Conservation (phyloP, 2,113 vertebrate species). For the Todiramphus saurophagus region DNA sequence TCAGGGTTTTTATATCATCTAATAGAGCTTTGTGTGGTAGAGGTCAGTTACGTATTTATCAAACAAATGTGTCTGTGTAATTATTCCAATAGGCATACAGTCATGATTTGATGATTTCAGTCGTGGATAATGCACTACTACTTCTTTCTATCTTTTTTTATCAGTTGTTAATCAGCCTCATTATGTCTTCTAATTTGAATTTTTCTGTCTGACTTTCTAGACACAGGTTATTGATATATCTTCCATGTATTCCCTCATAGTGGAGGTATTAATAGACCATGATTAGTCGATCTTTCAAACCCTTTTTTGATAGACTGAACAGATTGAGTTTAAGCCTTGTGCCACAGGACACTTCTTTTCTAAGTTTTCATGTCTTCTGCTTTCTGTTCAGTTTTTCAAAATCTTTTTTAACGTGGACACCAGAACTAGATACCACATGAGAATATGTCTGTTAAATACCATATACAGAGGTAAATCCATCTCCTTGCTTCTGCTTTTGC, state of each 20-base stretch:
- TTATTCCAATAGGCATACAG: not conserved
- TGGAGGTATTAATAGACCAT: not conserved
- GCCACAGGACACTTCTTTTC: not conserved
- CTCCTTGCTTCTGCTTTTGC: not conserved
- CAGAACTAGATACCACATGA: not conserved
- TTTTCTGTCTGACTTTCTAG: not conserved
- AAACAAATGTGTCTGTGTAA: not conserved
- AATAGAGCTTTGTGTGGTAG: not conserved
- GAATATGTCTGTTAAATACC: not conserved
- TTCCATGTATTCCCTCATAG: not conserved
- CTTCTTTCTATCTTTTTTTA: not conserved
- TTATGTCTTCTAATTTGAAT: not conserved
- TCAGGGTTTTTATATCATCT: not conserved
- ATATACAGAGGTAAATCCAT: not conserved
- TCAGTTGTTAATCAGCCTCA: not conserved
- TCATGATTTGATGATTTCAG: not conserved
- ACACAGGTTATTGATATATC: not conserved
- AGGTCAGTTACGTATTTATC: not conserved
- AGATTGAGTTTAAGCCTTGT: not conserved
- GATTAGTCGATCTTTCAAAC: not conserved
- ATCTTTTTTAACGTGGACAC: not conserved
- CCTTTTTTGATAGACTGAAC: not conserved
- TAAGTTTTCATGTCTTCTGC: not conserved
- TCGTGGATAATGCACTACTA: not conserved
- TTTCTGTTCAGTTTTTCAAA: constrained; percentile 1